Conservation (phyloP, 1,140 invertebrate genomes). For the Drosophila carrolli region DNA sequence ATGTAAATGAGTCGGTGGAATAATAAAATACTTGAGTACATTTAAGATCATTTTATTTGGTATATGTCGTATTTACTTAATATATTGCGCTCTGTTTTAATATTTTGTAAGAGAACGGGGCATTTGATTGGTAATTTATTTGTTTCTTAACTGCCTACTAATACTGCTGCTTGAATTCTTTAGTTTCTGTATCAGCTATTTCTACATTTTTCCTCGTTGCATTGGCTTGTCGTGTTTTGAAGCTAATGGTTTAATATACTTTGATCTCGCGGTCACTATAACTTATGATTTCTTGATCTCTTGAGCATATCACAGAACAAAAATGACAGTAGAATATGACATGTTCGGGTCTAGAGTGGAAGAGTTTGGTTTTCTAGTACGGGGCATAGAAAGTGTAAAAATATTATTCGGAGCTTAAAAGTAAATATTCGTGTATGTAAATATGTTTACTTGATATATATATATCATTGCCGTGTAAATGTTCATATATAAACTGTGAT, state of each 20-base stretch:
- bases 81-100: constrained; percentile 13
- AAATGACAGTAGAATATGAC: constrained; percentile 76
- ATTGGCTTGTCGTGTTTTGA: constrained; percentile 29
- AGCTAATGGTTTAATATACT: constrained; percentile 31
- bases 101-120: constrained; percentile 28
- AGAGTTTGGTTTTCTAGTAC: constrained; percentile 35
- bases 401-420: constrained; percentile 65
- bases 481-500: constrained; percentile 79
- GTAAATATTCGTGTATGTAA: constrained; percentile 48
- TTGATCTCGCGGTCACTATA: constrained; percentile 30
- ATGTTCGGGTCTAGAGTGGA: constrained; percentile 31
- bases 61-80: constrained; percentile 20
- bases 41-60: constrained; percentile 26
- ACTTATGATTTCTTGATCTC: constrained; percentile 62
- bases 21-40: neutral
- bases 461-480: constrained; percentile 61
- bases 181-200: constrained; percentile 24
- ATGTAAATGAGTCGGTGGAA: neutral
- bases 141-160: constrained; percentile 24
- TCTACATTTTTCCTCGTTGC: constrained; percentile 31
- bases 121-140: constrained; percentile 22
- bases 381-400: constrained; percentile 69
- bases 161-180: constrained; percentile 32
- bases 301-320: constrained; percentile 82
- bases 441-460: constrained; percentile 54